Evolutionary conservation across 2,797 vertebrate species (phyloP).

Genomic region (Petrocephalus schoutedeni): DNA sequence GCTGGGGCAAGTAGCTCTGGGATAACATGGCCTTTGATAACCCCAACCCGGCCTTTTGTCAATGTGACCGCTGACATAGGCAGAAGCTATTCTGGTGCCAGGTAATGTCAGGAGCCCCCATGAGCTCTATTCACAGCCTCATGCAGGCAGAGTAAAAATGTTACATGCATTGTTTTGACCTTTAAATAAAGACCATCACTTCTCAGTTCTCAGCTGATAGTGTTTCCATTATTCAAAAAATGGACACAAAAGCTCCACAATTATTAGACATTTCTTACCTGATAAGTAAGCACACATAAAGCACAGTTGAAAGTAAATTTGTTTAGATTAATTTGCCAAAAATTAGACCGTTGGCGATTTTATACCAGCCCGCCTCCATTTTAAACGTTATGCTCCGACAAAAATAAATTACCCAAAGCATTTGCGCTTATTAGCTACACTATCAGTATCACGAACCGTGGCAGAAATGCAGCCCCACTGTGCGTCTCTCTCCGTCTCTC

Average conservation of each 20-base stretch:
- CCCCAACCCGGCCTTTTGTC: not conserved
- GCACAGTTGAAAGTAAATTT: not conserved
- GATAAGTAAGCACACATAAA: not conserved
- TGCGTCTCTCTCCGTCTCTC: not conserved
- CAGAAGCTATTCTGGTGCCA: not conserved
- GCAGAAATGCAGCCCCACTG: not conserved
- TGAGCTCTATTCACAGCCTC: not conserved
- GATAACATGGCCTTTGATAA: not conserved
- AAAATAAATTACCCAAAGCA: conserved; percentile 2
- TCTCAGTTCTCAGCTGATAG: not conserved
- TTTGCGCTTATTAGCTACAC: not conserved
- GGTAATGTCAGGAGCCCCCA: not conserved
- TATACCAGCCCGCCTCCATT: not conserved
- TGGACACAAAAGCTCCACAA: not conserved
- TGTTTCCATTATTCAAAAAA: not conserved
- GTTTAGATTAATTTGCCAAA: not conserved
- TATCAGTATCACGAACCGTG: not conserved
- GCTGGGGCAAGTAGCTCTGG: not conserved
- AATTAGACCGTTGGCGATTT: not conserved
- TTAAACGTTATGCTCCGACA: not conserved
- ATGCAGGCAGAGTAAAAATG: not conserved
- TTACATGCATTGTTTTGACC: not conserved
- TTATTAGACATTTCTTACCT: not conserved
- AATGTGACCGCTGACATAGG: not conserved
- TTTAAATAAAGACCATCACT: not conserved